A percentile compares a stretch with the other conserved stretches of the same genome.
phyloP scores from a whole-genome alignment of 1,140 invertebrate genomes.

The Lutraria rhynchaena region DNA sequence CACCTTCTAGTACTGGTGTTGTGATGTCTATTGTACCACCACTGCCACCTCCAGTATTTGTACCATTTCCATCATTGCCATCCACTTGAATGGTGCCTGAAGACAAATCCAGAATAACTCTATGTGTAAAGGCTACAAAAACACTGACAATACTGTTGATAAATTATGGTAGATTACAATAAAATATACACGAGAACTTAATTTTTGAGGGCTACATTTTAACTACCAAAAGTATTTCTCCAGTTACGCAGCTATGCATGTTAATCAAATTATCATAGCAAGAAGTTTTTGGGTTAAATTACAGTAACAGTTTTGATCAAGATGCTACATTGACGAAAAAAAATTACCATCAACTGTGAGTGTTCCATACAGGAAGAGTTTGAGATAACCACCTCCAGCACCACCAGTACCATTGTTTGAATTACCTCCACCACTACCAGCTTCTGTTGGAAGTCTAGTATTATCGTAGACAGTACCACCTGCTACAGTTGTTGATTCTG shows the following conservation, averaged over 20 bases:
- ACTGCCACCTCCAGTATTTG: conserved; percentile 72
- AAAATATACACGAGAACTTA: too few species aligned
- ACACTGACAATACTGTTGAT: too few species aligned
- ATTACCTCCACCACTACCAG: conserved; percentile 74
- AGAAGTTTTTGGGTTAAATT: too few species aligned
- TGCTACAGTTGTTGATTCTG: conserved; percentile 2
- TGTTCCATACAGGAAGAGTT: conserved; percentile 48
- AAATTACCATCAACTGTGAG: conserved; percentile 34
- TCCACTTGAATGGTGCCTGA: conserved; percentile 71
- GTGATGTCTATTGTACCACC: conserved; percentile 68
- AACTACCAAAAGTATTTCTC: too few species aligned
- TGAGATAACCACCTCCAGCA: conserved; percentile 68
- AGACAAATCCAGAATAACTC: too few species aligned
- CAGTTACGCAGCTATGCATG: too few species aligned
- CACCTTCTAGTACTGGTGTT: conserved; percentile 61
- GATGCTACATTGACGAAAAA: not conserved
- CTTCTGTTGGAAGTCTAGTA: conserved; percentile 55
- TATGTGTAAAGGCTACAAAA: too few species aligned
- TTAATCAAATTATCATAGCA: too few species aligned
- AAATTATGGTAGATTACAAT: too few species aligned
- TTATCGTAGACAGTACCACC: conserved; percentile 68
- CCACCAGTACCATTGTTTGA: conserved; percentile 65
- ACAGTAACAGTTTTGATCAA: not conserved
- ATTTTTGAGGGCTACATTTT: too few species aligned
- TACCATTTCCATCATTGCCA: conserved; percentile 63